These are phyloP conservation scores for Labrus mixtus DNA, from an alignment of 2,113 vertebrate genomes.

Conservation along the genomic window DNA sequence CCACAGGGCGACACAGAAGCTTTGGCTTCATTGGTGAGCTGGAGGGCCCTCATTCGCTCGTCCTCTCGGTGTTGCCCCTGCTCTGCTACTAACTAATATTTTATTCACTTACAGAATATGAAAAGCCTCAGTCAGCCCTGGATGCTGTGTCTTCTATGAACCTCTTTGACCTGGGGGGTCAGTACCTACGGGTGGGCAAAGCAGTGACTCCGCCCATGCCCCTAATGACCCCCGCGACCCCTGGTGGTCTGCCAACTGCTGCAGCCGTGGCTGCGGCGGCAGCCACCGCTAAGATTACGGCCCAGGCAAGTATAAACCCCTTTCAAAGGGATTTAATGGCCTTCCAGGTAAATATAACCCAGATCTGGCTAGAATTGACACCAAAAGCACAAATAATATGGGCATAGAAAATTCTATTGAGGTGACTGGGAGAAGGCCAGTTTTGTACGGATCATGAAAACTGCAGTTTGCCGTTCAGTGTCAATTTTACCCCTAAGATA, in stretches of 20 bases:
- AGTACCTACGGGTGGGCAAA: slow-evolving; percentile 94
- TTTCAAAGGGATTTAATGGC: slow-evolving; percentile 83
- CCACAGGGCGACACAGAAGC: slow-evolving; percentile 96
- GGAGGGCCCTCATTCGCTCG: slow-evolving; percentile 43
- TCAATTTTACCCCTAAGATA: slow-evolving; percentile 32
- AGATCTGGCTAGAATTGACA: slow-evolving; percentile 73
- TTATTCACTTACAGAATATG: slow-evolving; percentile 89
- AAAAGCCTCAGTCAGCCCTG: slow-evolving; percentile 96
- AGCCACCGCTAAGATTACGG: slow-evolving; percentile 95
- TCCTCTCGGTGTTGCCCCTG: slow-evolving; percentile 11
- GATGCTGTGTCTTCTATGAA: slow-evolving; percentile 99
- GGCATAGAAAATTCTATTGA: slow-evolving; percentile 25
- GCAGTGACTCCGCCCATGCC: slow-evolving; percentile 95
- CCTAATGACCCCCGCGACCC: slow-evolving; percentile 90
- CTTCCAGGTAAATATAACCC: slow-evolving; percentile 81
- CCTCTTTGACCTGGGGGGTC: slow-evolving; percentile 96
- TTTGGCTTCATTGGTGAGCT: slow-evolving; percentile 97
- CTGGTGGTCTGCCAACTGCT: slow-evolving; percentile 91
- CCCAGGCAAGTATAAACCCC: slow-evolving; percentile 91
- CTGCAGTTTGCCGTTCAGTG: slow-evolving; percentile 20
- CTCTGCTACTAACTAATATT: slow-evolving; percentile 48
- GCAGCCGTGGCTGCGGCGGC: slow-evolving; percentile 93
- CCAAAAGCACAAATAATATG: slow-evolving; percentile 55
- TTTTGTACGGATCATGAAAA: slow-evolving; percentile 25
- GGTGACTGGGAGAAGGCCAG: slow-evolving; percentile 63